These are phyloP conservation scores for Pitta sordida DNA, from an alignment of 2,113 vertebrate species.

Conservation along the genomic window DNA sequence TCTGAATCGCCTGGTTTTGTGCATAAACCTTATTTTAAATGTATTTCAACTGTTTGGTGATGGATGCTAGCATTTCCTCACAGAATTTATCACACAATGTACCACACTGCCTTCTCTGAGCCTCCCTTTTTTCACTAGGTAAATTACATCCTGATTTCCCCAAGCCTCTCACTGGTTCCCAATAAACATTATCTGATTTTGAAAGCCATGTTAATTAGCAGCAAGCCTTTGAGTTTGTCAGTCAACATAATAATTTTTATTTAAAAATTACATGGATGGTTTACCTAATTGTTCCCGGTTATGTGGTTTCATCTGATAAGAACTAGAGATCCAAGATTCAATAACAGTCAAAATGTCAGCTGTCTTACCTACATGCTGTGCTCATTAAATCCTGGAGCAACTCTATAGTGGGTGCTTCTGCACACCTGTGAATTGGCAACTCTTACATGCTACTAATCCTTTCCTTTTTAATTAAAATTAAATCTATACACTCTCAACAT, in stretches of 20 bases:
- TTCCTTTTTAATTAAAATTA: neutral
- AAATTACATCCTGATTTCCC: constrained; percentile 2
- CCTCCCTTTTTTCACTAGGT: neutral
- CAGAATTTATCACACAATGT: too few species aligned
- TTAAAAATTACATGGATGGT: neutral
- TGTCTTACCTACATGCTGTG: neutral
- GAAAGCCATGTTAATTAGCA: neutral
- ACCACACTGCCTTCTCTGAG: neutral
- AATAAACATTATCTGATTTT: neutral
- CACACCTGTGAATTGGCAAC: neutral
- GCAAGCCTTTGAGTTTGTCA: neutral
- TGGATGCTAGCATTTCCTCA: neutral
- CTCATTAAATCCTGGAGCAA: neutral
- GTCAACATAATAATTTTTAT: neutral
- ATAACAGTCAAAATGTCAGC: neutral
- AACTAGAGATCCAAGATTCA: neutral
- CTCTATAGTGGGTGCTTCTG: neutral
- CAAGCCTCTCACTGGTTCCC: neutral
- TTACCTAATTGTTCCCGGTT: neutral
- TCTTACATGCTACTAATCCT: neutral
- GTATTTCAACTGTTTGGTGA: neutral
- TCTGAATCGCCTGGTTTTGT: neutral
- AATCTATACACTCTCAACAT: neutral
- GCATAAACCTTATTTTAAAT: neutral
- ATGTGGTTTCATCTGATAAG: neutral